Evolutionary conservation across 2,888 invertebrate genomes (phyloP).

Genomic region (Dryobota labecula): DNA sequence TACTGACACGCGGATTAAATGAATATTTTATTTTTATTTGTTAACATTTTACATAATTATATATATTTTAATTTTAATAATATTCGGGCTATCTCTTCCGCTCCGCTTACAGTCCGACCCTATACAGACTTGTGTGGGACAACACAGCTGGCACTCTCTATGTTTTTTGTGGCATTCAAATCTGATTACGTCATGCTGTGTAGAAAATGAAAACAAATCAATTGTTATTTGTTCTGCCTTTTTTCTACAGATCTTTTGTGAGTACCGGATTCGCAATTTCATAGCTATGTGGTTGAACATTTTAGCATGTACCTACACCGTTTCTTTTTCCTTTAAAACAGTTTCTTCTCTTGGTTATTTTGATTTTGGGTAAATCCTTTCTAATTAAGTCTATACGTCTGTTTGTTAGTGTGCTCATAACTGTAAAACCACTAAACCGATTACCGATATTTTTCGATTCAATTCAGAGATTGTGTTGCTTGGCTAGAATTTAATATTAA

Average conservation of each 20-base stretch:
- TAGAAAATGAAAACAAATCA: slow-evolving; percentile 40
- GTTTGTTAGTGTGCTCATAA: background rate
- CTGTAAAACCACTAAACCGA: background rate
- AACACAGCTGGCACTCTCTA: slow-evolving; percentile 45
- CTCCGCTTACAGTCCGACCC: slow-evolving; percentile 4
- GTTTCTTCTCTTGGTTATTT: background rate
- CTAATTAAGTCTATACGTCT: background rate
- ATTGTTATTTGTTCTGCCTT: slow-evolving; percentile 26
- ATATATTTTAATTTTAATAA: no score
- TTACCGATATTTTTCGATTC: background rate
- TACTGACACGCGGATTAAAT: no score
- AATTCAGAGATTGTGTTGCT: background rate
- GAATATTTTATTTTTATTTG: no score
- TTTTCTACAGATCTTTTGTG: background rate
- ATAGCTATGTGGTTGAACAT: background rate
- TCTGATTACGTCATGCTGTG: slow-evolving; percentile 53
- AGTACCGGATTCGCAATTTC: background rate
- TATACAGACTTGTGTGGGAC: slow-evolving; percentile 27
- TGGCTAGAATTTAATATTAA: background rate
- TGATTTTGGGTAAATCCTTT: background rate
- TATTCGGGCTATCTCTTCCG: no score
- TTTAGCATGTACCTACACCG: background rate
- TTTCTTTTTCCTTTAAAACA: background rate
- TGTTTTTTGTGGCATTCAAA: slow-evolving; percentile 51
- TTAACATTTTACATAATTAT: no score